Percentiles rank a stretch among this genome's conserved stretches.
Evolutionary conservation across 2,113 vertebrate genomes (phyloP).

Genomic region (Cyanistes caeruleus): DNA sequence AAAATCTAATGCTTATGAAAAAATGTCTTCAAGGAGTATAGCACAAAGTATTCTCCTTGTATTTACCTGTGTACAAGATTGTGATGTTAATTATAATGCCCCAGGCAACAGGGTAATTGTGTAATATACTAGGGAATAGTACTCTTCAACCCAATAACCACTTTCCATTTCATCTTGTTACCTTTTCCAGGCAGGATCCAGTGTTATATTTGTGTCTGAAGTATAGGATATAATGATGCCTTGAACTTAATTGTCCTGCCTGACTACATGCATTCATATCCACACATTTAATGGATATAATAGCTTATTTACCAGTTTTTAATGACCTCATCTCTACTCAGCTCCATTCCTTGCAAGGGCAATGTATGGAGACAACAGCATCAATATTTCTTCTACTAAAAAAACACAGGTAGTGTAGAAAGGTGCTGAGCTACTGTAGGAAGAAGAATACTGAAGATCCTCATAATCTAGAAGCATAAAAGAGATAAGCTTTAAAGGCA

Average conservation of each 20-base stretch:
- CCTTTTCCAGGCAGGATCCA: neutral
- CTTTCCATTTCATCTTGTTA: constrained; percentile 8
- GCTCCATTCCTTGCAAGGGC: neutral
- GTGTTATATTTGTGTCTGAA: neutral
- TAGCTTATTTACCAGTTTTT: constrained; percentile 12
- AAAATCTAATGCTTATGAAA: neutral
- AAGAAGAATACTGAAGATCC: neutral
- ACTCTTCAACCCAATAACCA: neutral
- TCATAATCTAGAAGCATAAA: neutral
- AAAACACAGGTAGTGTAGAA: neutral
- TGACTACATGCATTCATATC: neutral
- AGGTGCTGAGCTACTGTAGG: neutral
- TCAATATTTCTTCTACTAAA: neutral
- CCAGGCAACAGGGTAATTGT: neutral
- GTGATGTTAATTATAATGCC: neutral
- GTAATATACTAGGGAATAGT: neutral
- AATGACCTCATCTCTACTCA: neutral
- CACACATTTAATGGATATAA: neutral
- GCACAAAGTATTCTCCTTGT: neutral
- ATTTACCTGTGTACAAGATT: neutral
- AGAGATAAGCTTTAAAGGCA: neutral
- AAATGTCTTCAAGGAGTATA: neutral
- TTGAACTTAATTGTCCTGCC: neutral
- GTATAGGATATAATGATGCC: neutral
- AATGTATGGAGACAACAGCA: neutral